These are phyloP conservation scores for Mionectes macconnelli DNA, from an alignment of 2,113 vertebrate genomes.

Conservation along the genomic window DNA sequence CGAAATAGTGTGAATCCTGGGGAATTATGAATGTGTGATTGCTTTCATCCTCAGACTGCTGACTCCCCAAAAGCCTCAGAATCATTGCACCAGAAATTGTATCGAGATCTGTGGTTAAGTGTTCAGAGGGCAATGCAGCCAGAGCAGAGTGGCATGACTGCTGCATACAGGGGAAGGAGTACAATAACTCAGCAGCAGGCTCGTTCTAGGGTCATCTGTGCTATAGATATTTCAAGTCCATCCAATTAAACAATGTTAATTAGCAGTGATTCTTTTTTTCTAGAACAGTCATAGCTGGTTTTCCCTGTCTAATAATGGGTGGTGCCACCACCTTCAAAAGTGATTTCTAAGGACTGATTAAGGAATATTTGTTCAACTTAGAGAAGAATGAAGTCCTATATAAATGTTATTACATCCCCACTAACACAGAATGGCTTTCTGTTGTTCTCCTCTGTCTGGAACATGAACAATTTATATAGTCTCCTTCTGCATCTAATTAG, in stretches of 20 bases:
- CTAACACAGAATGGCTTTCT: slow-evolving; percentile 41
- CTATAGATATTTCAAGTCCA: slow-evolving; percentile 6
- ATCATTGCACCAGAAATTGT: neutral
- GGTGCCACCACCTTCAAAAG: neutral
- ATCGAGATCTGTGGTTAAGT: neutral
- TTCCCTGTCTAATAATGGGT: neutral
- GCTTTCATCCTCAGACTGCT: neutral
- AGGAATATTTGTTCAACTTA: slow-evolving; percentile 15
- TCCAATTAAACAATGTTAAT: neutral
- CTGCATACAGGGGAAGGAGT: neutral
- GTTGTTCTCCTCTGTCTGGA: slow-evolving; percentile 41
- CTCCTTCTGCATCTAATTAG: slow-evolving; percentile 40
- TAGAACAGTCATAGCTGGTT: neutral
- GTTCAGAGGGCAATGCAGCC: neutral
- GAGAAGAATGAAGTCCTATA: slow-evolving; percentile 19
- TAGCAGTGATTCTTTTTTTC: neutral
- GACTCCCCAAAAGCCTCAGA: neutral
- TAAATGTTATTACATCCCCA: slow-evolving; percentile 22
- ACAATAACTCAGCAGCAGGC: neutral
- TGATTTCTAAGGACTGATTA: slow-evolving; percentile 17
- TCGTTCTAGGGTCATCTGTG: neutral
- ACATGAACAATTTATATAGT: slow-evolving; percentile 26
- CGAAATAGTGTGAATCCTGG: neutral
- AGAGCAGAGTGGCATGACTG: neutral
- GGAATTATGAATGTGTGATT: neutral